Evolutionary conservation across 2,888 invertebrate species (phyloP).

Genomic region (Lucinisca nassula): DNA sequence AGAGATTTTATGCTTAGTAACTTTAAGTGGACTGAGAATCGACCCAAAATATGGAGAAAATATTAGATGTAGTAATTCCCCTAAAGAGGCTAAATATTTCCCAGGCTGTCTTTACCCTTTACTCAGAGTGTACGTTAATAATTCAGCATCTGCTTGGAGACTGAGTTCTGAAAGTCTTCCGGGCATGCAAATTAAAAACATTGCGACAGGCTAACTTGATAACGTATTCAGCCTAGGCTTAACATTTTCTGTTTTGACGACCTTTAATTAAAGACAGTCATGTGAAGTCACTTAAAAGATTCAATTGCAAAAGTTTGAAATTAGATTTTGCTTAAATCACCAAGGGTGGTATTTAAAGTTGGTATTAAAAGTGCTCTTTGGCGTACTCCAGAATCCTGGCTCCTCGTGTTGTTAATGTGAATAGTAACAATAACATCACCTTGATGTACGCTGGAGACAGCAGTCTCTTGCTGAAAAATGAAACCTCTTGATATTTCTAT

Average conservation of each 20-base stretch:
- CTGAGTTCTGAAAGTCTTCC: background rate
- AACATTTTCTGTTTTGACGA: background rate
- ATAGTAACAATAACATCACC: conserved; percentile 3
- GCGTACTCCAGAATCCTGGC: conserved; percentile 8
- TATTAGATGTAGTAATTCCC: too few relatives aligned
- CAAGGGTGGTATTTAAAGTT: background rate
- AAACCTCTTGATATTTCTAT: background rate
- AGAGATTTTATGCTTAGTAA: too few relatives aligned
- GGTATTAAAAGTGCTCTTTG: background rate
- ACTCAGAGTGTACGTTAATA: too few relatives aligned
- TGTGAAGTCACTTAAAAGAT: background rate
- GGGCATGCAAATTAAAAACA: background rate
- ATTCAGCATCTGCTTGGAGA: background rate
- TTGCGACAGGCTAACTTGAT: background rate
- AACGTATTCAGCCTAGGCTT: background rate
- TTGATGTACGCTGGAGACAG: background rate
- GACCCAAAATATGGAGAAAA: too few relatives aligned
- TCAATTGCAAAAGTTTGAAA: background rate
- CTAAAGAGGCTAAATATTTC: too few relatives aligned
- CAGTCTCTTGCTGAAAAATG: background rate
- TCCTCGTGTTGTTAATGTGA: conserved; percentile 1
- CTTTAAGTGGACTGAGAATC: too few relatives aligned
- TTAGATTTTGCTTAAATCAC: conserved; percentile 2
- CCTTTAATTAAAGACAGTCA: background rate
- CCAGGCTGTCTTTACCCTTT: too few relatives aligned